phyloP scores from a whole-genome alignment of 2,113 vertebrate genomes.

The Callocephalon fimbriatum region DNA sequence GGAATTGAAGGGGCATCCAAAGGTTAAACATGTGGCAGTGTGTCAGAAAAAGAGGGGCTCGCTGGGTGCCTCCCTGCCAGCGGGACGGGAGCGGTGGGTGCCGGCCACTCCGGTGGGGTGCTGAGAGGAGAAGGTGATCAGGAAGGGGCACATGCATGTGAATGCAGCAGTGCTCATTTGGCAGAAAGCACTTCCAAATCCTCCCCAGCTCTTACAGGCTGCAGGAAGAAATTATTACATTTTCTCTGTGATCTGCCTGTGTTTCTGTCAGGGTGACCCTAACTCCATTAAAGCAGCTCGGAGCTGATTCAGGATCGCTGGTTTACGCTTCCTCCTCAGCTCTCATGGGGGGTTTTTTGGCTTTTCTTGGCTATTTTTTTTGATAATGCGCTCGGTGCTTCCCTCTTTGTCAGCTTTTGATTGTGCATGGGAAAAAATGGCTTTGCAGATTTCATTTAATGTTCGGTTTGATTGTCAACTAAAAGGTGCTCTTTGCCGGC shows the following conservation, averaged over 20 bases:
- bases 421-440: slow-evolving; percentile 24
- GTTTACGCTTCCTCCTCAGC: slow-evolving; percentile 58
- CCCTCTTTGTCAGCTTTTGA: slow-evolving; percentile 51
- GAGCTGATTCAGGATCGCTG: slow-evolving; percentile 70
- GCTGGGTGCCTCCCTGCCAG: background rate
- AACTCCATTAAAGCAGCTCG: slow-evolving; percentile 71
- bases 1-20: background rate
- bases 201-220: slow-evolving; percentile 14
- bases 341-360: background rate
- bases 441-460: slow-evolving; percentile 70
- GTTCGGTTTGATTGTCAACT: slow-evolving; percentile 58
- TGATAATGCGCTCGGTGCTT: background rate
- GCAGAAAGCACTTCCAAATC: slow-evolving; percentile 35
- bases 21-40: background rate
- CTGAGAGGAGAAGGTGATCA: background rate
- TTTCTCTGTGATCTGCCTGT: slow-evolving; percentile 64
- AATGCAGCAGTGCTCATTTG: slow-evolving; percentile 38
- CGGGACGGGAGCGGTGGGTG: background rate
- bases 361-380: background rate
- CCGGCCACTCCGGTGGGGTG: fast-evolving
- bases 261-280: slow-evolving; percentile 74
- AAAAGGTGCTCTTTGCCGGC: slow-evolving; percentile 34
- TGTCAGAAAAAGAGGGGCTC: background rate
- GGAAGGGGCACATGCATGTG: background rate
- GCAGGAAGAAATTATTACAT: slow-evolving; percentile 62